Percentiles rank a stretch among this genome's conserved stretches.
These are phyloP conservation scores for Hymenochirus boettgeri DNA, from an alignment of 2,113 vertebrate species.

Conservation along the genomic window DNA sequence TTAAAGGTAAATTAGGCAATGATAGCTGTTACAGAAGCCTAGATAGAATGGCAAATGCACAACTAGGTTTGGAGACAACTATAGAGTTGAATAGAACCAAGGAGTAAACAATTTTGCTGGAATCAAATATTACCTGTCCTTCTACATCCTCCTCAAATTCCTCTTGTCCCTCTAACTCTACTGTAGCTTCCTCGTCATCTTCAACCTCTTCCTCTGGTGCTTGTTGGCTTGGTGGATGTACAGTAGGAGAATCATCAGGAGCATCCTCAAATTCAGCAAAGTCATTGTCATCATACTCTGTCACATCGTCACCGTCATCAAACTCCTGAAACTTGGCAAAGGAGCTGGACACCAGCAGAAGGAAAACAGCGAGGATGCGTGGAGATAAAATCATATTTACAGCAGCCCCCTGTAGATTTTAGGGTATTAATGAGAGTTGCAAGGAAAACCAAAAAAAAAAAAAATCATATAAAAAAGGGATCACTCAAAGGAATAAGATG, in stretches of 20 bases:
- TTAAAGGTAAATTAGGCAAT: too few relatives aligned
- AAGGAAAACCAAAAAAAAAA: background rate
- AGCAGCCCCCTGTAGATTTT: background rate
- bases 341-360: slow-evolving; percentile 54
- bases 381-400: slow-evolving; percentile 2
- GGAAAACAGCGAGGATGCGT: slow-evolving; percentile 38
- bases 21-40: too few relatives aligned
- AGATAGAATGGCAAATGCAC: too few relatives aligned
- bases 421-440: background rate
- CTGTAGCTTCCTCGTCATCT: slow-evolving; percentile 86
- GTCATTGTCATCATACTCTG: slow-evolving; percentile 95
- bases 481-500: background rate
- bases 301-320: slow-evolving; percentile 87
- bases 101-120: too few relatives aligned
- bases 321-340: slow-evolving; percentile 84
- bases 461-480: background rate
- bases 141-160: slow-evolving; percentile 86
- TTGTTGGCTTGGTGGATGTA: slow-evolving; percentile 41
- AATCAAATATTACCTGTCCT: slow-evolving; percentile 72
- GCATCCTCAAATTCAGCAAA: slow-evolving; percentile 96
- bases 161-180: slow-evolving; percentile 83
- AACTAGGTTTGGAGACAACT: too few relatives aligned
- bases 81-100: too few relatives aligned
- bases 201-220: slow-evolving; percentile 70
- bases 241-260: slow-evolving; percentile 70